A percentile compares a stretch with the other conserved stretches of the same genome.
Conservation (phyloP, 2,797 vertebrate genomes). For the Acomys russatus region DNA sequence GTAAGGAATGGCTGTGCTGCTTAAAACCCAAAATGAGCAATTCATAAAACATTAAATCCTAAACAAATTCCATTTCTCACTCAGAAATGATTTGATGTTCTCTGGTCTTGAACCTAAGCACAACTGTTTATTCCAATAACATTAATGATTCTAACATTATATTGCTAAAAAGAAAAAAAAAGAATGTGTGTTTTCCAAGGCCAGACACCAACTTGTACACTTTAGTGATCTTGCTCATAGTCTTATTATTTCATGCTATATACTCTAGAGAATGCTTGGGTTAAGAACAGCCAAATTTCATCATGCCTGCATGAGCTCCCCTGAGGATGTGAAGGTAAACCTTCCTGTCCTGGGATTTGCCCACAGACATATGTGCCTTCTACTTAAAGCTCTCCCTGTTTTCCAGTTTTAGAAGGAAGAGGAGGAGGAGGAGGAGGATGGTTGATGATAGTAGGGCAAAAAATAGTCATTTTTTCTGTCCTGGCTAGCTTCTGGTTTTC, state of each 20-base stretch:
- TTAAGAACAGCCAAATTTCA: slow-evolving; percentile 49
- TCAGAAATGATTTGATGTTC: slow-evolving; percentile 56
- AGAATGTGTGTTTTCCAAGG: not conserved
- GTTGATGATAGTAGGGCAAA: slow-evolving; percentile 30
- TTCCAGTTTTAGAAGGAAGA: not conserved
- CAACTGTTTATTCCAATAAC: slow-evolving; percentile 40
- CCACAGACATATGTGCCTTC: not conserved
- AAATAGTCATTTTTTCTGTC: slow-evolving; percentile 59
- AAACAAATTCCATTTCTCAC: slow-evolving; percentile 47
- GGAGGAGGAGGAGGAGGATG: not conserved
- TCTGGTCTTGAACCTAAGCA: slow-evolving; percentile 47
- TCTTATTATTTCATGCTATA: slow-evolving; percentile 10
- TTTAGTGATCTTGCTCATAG: not conserved
- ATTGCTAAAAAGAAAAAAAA: slow-evolving; percentile 57
- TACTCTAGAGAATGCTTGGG: slow-evolving; percentile 45
- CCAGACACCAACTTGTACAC: slow-evolving; percentile 30
- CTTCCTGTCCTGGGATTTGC: slow-evolving; percentile 47
- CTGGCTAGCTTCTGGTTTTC: slow-evolving; percentile 47
- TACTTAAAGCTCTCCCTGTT: slow-evolving; percentile 40
- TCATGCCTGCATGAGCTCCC: slow-evolving; percentile 1
- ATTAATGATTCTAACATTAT: slow-evolving; percentile 15
- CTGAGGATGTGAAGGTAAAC: slow-evolving; percentile 47
- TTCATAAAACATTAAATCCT: slow-evolving; percentile 37
- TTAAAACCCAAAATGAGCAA: slow-evolving; percentile 60
- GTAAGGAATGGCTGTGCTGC: not conserved